A percentile compares a stretch with the other conserved stretches of the same genome.
Evolutionary conservation across 1,140 invertebrate species (phyloP).

Genomic region (Pemphigus obesinymphae): DNA sequence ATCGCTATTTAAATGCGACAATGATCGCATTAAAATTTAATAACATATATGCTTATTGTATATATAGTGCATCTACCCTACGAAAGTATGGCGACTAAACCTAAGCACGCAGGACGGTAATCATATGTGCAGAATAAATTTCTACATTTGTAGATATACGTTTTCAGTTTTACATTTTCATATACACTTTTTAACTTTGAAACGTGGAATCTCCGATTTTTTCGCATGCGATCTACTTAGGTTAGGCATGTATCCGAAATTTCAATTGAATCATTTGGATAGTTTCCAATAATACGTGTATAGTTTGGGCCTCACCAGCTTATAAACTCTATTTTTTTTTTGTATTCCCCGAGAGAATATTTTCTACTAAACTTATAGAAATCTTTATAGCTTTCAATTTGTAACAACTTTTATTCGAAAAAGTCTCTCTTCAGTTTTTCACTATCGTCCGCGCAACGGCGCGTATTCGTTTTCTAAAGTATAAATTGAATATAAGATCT

Average conservation of each 20-base stretch:
- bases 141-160: not conserved
- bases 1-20: no score
- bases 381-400: conserved; percentile 8
- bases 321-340: conserved; percentile 16
- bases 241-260: not conserved
- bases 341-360: not conserved
- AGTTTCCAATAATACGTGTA: conserved; percentile 3
- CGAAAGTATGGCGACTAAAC: no score
- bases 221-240: not conserved
- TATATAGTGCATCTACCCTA: no score
- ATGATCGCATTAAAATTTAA: no score
- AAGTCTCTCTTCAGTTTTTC: not conserved
- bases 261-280: conserved; percentile 10
- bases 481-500: not conserved
- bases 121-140: no score
- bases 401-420: not conserved
- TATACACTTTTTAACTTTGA: not conserved
- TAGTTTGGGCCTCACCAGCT: not conserved
- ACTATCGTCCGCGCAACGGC: not conserved
- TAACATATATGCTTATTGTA: no score
- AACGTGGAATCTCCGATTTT: not conserved
- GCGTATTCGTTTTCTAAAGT: not conserved
- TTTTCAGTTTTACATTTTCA: not conserved
- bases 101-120: not conserved
- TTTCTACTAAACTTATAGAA: conserved; percentile 1